These are phyloP conservation scores for Sphaeridia pumilis DNA, from an alignment of 2,888 invertebrate genomes.

Conservation along the genomic window DNA sequence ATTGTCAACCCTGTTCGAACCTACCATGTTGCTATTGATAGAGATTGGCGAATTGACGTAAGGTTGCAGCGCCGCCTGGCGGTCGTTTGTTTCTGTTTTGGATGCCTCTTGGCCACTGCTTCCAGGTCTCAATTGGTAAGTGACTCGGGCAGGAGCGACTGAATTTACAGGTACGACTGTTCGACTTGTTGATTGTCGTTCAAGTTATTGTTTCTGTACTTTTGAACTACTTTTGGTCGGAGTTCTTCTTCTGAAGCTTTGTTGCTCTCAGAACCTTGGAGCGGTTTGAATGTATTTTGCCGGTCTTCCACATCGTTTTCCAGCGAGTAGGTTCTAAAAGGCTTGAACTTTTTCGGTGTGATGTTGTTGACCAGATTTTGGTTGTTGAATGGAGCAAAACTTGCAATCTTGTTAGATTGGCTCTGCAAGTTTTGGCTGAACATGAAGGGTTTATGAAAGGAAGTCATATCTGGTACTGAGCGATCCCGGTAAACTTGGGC, in stretches of 20 bases:
- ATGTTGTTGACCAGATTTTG: neutral
- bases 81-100: neutral
- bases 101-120: neutral
- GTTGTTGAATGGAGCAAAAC: neutral
- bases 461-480: neutral
- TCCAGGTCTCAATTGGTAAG: neutral
- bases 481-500: neutral
- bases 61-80: slow-evolving; percentile 6
- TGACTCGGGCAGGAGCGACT: neutral
- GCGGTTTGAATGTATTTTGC: slow-evolving; percentile 39
- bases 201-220: too few species aligned
- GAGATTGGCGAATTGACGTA: neutral
- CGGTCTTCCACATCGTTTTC: slow-evolving; percentile 38
- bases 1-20: slow-evolving; percentile 31
- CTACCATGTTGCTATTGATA: slow-evolving; percentile 1
- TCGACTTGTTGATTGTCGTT: neutral
- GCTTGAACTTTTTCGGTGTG: slow-evolving; percentile 24
- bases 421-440: neutral
- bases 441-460: too few species aligned
- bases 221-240: too few species aligned
- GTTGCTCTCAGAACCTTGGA: slow-evolving; percentile 18
- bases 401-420: neutral
- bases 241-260: too few species aligned
- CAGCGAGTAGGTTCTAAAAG: slow-evolving; percentile 34
- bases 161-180: neutral